Evolutionary conservation across 1,140 invertebrate genomes (phyloP), one percentile per base, ranked within the genome.

Genomic region (Micrasema longulum): DNA sequence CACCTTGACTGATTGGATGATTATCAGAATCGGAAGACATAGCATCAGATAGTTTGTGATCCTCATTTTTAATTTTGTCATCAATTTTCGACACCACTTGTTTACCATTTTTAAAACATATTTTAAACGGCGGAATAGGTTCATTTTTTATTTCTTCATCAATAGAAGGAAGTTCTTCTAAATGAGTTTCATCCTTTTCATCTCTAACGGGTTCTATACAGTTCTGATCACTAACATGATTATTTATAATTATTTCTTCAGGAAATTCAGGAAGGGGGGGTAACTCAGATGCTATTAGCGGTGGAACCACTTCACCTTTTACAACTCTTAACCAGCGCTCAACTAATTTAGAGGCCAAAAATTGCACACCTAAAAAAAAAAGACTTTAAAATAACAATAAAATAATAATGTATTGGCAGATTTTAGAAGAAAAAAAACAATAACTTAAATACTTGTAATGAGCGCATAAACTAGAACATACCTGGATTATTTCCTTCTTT

Each of bases 291-390:
- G 81, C 57, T 70, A 73, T 66, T 53, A 85, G 75, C 41, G 81
- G 82, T 52, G 78, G 70, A 43, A 82, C 80, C 74, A 86, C 84
- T 80, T 90, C 87, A 57, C 88, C 89, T 83, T 93, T 95, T 0
- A 95, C 93, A 66, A 95, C 91, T 77, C 92, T 92, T 76, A 96
- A 87, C 96, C 96, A 97, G 80, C 94, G 91, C 76, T 95, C 91
- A n/a, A 97, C 95, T 45, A 97, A 84, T 78, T 91, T 89, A 57
- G 89, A 88, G 14, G 95, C 93, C 70, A 95, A 80, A 48, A 87
- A 82, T 77, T 89, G 87, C 23, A 93, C 91, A 78, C 85, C 91
- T 92, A 82, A 76, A 84, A 88, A 79, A 73, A 80, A 82, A 83
- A 72, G 77, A 18, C 11, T 48, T n/a, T 67, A 2, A 36, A 47